Base-by-base conservation (phyloP, 2,888 invertebrate genomes). In the Coleophora deauratella region DNA sequence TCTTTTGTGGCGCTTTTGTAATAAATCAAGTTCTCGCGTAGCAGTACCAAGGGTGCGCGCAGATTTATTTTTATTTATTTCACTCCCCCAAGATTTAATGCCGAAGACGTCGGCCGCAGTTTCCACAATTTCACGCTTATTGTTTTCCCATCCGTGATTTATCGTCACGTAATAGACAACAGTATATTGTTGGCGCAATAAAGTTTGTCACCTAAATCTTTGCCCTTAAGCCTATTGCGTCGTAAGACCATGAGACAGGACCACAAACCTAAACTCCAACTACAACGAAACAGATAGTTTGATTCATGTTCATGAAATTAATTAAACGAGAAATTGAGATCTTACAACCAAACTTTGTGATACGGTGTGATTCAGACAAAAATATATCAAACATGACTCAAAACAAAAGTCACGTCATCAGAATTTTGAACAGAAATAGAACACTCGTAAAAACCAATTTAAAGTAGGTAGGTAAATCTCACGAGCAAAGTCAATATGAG, bases 61-160 rank as follows among this genome's bases (percentile, higher is more conserved):
- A 69, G 79, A 82, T 84, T 84, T 84, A 84, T 84, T 84, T 84
- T 84, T 84, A 85, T 84, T 82, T 85, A 84, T 82, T 72, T 81
- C 80, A 72, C 80, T 74, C 79, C 84, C 82, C 81, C 62, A 81
- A 84, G 82, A 84, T 81, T 81, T 84, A 84, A 79, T 77, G 70
- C 74, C 56, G 53, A 70, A 81, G 74, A 79, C 74, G 76, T 74
- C 79, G 72, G 57, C 67, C 75, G 57, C 80, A 80, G 81, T 84
- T 85, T 85, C 84, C 85, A 85, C 85, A 84, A 85, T 85, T 85
- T 85, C 85, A 84, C 85, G 85, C 85, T 82, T 84, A 85, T 85
- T 85, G 85, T 85, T 85, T 85, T 84, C 84, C 84, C 84, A 84
- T 85, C 85, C 80, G 67, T 81, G 85, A 85, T 85, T 85, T 85